phyloP scores from a whole-genome alignment of 2,113 vertebrate species.

The Menura novaehollandiae region DNA sequence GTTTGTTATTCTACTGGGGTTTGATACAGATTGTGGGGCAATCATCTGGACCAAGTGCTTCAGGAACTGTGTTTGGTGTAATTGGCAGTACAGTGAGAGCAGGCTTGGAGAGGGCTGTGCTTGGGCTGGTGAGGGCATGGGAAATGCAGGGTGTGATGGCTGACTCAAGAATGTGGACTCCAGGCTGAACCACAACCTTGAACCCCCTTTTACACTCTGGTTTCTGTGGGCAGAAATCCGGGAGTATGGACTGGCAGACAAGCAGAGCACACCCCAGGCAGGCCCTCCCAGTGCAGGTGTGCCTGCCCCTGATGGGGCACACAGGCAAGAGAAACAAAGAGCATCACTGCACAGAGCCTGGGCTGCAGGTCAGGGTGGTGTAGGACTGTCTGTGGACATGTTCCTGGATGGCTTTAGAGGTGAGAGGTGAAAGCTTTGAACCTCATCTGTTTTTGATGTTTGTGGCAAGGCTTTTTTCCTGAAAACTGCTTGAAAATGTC shows the following conservation, averaged over 20 bases:
- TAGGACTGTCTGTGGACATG: neutral
- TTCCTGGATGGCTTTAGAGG: neutral
- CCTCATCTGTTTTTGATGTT: neutral
- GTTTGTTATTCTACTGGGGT: neutral
- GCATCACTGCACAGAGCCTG: neutral
- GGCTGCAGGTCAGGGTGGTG: neutral
- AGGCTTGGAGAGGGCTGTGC: neutral
- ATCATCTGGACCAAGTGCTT: neutral
- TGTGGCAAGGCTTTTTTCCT: neutral
- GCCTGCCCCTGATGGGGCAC: neutral
- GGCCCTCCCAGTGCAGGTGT: fast-evolving
- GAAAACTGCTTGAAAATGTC: neutral
- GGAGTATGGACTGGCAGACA: neutral
- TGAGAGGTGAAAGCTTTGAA: neutral
- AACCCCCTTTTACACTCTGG: neutral
- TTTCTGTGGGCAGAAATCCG: neutral
- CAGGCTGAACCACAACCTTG: neutral
- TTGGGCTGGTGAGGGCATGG: neutral
- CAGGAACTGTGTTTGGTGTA: neutral
- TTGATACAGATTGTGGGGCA: neutral
- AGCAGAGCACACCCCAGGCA: neutral
- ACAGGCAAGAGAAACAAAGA: neutral
- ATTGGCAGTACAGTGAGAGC: neutral
- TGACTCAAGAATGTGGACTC: neutral
- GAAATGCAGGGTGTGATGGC: neutral